Percentiles rank a stretch among this genome's conserved stretches.
phyloP scores from a whole-genome alignment of 2,113 vertebrate species.

The Circaetus gallicus region DNA sequence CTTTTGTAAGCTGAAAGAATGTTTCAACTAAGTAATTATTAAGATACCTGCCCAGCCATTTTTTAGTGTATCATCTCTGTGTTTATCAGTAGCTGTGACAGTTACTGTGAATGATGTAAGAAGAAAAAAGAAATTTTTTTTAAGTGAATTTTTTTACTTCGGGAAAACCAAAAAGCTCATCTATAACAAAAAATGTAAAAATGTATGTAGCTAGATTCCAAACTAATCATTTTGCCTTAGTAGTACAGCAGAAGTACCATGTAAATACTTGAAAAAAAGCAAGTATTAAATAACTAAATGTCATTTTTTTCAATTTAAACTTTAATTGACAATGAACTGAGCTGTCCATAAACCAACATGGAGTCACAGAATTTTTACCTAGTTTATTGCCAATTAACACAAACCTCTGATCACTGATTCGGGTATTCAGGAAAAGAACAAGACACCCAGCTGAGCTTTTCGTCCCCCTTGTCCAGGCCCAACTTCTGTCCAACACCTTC shows the following conservation, averaged over 20 bases:
- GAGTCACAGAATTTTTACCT: background rate
- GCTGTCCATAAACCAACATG: background rate
- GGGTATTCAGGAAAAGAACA: background rate
- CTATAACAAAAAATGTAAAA: background rate
- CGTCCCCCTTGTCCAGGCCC: background rate
- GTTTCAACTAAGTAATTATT: constrained; percentile 10
- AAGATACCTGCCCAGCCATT: background rate
- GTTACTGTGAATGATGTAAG: background rate
- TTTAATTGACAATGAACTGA: background rate
- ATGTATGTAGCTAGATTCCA: background rate
- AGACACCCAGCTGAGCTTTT: fast-evolving
- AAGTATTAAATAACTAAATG: background rate
- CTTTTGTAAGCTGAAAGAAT: background rate
- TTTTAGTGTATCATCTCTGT: background rate
- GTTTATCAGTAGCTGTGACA: background rate
- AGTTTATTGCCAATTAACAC: background rate
- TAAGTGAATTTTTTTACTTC: background rate
- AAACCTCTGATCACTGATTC: background rate
- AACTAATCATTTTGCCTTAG: background rate
- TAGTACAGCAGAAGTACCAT: background rate
- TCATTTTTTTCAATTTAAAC: background rate
- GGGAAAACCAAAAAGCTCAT: background rate
- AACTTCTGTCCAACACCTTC: fast-evolving
- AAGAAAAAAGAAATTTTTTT: background rate
- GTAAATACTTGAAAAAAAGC: background rate